Conservation (phyloP, 1,140 invertebrate species). For the Pectinophora gossypiella region DNA sequence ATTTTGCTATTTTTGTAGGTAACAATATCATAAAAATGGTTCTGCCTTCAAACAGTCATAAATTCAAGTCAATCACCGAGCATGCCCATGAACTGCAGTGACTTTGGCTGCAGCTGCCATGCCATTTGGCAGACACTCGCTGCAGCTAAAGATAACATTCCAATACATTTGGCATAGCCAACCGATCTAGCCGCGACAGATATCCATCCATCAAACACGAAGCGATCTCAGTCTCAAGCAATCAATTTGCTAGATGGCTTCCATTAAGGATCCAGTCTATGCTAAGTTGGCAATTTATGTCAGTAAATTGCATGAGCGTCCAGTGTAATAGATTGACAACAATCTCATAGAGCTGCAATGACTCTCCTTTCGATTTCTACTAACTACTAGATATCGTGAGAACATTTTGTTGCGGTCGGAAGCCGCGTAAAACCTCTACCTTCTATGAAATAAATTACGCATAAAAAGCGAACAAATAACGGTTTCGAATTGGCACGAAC, state of each 20-base stretch:
- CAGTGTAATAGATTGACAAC: too few species aligned
- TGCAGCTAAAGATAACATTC: not conserved
- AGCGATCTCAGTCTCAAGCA: not conserved
- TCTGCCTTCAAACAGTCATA: not conserved
- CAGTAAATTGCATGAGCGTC: too few species aligned
- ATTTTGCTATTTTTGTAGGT: too few species aligned
- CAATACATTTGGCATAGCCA: not conserved
- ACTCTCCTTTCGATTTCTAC: too few species aligned
- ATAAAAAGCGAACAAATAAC: not conserved
- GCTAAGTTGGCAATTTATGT: too few species aligned
- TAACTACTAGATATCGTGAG: too few species aligned
- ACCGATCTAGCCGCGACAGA: not conserved
- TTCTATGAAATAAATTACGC: not conserved
- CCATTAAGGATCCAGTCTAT: too few species aligned
- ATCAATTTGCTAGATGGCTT: not conserved
- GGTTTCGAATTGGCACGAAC: conserved; percentile 9
- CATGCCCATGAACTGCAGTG: not conserved
- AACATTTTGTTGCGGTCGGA: not conserved
- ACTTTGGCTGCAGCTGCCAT: not conserved
- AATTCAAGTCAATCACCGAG: not conserved
- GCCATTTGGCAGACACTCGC: too few species aligned
- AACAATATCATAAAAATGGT: too few species aligned
- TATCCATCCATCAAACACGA: not conserved
- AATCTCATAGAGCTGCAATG: too few species aligned
- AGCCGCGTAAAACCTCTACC: not conserved